Base-by-base conservation (phyloP, 1,140 invertebrate genomes). In the Orius laevigatus region DNA sequence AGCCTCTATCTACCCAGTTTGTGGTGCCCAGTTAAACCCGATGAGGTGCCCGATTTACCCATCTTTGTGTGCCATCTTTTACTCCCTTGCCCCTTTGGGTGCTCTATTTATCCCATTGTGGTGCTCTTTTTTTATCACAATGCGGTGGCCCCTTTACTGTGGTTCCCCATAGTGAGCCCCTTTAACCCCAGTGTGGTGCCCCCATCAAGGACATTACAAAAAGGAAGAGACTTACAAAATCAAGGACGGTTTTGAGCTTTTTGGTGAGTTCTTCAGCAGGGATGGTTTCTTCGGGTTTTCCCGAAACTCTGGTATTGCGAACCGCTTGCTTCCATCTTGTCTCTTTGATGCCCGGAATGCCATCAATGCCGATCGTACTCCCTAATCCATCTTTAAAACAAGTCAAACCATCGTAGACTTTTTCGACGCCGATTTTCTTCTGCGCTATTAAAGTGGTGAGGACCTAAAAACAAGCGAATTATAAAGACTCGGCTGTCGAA, bases 401-500 rank as follows among this genome's bases (percentile, higher is more conserved):
- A 0, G 78, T 86, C n/a, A 95, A 66, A 1, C 90, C 90, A 0
- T 84, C 79, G 63, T 88, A 81, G 2, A 88, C 70, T 63, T 90
- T 88, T 45, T 82, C 75, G 2, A 86, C 78, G 55, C 84, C 78
- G 51, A 79, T 76, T 58, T 91, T 86, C 35, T 83, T 76, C 59
- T 82, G 79, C 45, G 89, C 84, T 46, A 93, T 88, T 1, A 94
- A 63, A 56, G 84, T 84, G 57, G 90, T 92, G 0, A 95, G 73
- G 53, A 95, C 89, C 69, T 74, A 58, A 18, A 57, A 53, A 18
- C n/a, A n/a, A n/a, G n/a, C n/a, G n/a, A 32, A 42, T 54, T 14
- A 48, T 48, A 41, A 41, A 16, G 41, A 32, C 5, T 36, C 8
- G n/a, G n/a, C n/a, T n/a, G n/a, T n/a, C n/a, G n/a, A n/a, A 2